Evolutionary conservation across 2,113 vertebrate genomes (phyloP).

Genomic region (Progne subis): DNA sequence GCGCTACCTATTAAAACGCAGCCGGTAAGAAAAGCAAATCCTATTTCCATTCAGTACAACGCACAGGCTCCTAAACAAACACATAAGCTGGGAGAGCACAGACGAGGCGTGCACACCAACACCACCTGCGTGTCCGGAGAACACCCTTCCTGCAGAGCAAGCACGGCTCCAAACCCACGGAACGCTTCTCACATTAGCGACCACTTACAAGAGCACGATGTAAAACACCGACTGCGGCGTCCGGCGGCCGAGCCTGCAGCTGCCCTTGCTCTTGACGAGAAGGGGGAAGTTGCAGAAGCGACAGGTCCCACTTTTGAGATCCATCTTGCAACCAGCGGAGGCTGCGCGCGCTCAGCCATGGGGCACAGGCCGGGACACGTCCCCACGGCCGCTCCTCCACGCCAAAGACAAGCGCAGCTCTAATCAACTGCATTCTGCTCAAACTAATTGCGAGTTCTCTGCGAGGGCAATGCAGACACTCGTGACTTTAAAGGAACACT

Average conservation of each 20-base stretch:
- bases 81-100: fast-evolving
- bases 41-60: background rate
- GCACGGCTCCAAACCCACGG: background rate
- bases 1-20: background rate
- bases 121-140: background rate
- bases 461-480: background rate
- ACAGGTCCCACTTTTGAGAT: background rate
- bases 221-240: background rate
- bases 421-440: background rate
- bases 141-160: background rate
- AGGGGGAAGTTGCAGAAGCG: background rate
- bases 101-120: background rate
- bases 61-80: background rate
- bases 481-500: background rate
- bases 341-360: background rate
- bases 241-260: background rate
- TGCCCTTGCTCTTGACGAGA: background rate
- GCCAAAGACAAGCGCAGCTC: background rate
- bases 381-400: background rate
- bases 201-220: slow-evolving; percentile 18
- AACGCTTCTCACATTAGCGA: fast-evolving
- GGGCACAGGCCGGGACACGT: slow-evolving; percentile 33
- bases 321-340: background rate
- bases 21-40: background rate
- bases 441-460: background rate